Base-by-base conservation (phyloP, 2,113 vertebrate species). In the Trematocara stigmaticum region DNA sequence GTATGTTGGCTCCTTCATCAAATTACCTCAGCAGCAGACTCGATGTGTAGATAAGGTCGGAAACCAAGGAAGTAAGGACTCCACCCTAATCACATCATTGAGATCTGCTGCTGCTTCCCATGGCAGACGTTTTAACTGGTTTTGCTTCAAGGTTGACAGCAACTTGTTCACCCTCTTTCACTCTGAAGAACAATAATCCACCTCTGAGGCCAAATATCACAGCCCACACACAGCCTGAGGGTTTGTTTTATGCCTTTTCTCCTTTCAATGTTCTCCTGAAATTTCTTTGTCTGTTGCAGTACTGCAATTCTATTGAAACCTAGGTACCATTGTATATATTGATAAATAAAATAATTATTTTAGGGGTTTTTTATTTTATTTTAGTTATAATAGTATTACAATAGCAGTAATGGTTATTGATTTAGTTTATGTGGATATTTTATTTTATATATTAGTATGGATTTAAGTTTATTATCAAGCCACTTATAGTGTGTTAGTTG, bases 281-380 rank as follows among this genome's bases (percentile, higher is more conserved):
- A 76, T 49, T 49, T n/a, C 15, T 71, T 71, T 49, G 26, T 76
- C 15, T 49, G 23, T 49, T 76, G 69, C 5, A 0, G 69, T 49
- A 31, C 69, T 49, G 6, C 26, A 31, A 6, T 71, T 49, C 9
- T 74, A 3, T 47, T 49, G 15, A 29, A 74, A 11, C 42, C 42
- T 49, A 11, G 13, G 18, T 11, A 2, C 42, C 4, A 74, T 49
- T 7, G 1, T 47, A 16, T 47, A 18, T 29, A 49, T 29, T 49
- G 23, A 49, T 16, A 31, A 49, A 74, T 0, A 11, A 49, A 31
- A 18, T 31, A 3, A 74, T 47, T 10, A 29, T 29, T 45, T 15
- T 16, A 10, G 23, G 1, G 0, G 0, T 1, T 16, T 16, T 5
- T 16, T 2, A 11, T 45, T 16, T 45, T 3, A 10, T 74, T 29